Evolutionary conservation across 1,140 invertebrate genomes (phyloP), one percentile per base, ranked within the genome.

Genomic region (Macrotrachela quadricornifera): DNA sequence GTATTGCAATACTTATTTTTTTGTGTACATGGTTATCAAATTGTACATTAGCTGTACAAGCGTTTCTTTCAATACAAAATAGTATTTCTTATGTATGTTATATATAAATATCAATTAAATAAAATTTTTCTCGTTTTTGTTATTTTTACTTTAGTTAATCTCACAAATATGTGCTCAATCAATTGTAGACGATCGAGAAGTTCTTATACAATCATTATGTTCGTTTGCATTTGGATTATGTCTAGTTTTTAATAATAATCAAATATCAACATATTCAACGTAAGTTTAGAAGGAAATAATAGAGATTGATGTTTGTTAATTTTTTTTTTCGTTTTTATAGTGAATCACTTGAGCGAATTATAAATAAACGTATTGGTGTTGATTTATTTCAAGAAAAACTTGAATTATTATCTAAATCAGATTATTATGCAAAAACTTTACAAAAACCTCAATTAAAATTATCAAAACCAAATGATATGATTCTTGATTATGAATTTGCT

Each of bases 401-500:
- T 47, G 78, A 77, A 47, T 80, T 85, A 56, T 80, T 96, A 41
- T 78, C 80, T 0, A 79, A 81, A 54, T 83, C 87, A 62, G 90
- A 96, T 70, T 75, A 78, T 37, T 97, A 95, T 70, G 83, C 81
- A 37, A 77, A 79, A 63, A 84, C 90, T 36, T 78, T 83, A 2
- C 94, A 95, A 69, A 84, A 86, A 64, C 88, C 91, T 1, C 85
- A 95, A 66, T 30, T 30, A 30, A 81, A 79, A 64, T 63, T 44
- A 38, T 18, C 40, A 11, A 70, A 78, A 57, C 71, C 83, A 10
- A 72, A 71, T 12, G 85, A 94, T 58, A 73, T 95, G 16, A 71
- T 92, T 21, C 76, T 96, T 50, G 92, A 99, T 68, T 86, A 86
- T 68, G 84, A 94, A 67, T 99, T 95, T 72, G 91, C 85, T 62